Evolutionary conservation across 2,888 invertebrate species (phyloP), one percentile per base, ranked within the genome.

Genomic region (Incurvaria masculella): DNA sequence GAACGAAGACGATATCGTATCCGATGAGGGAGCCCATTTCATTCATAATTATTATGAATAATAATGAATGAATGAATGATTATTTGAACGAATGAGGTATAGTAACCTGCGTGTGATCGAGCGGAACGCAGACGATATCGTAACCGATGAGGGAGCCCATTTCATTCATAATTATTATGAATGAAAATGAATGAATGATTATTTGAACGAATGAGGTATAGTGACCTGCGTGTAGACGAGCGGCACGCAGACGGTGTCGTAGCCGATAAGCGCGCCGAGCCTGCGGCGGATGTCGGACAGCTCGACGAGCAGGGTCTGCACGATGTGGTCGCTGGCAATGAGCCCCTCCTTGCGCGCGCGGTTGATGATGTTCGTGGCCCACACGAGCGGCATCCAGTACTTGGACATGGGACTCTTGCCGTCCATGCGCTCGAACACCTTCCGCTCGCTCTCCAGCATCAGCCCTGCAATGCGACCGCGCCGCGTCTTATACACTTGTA

Each of bases 351-450:
- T 90, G 51, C 93, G 78, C 4, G 94, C 93, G 49, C 93, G 80
- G 69, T 93, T 92, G 56, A 94, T 91, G 53, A 94, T 91, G 65
- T 93, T 93, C 4, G 93, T 92, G 40, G 94, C 94, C 94, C 94
- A 94, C 16, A 93, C 92, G 46, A 94, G 72, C 0, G 94, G 94
- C 89, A 94, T 91, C 94, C 94, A 94, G 65, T 94, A 94, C 60
- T 79, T 75, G 14, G 92, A 90, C 89, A 94, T 94, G 3, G 90
- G 89, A 57, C 91, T 91, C 66, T 93, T 92, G 14, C 87, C 87
- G 64, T 94, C 91, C 86, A 94, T 87, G 63, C 90, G 85, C 66
- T 94, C 94, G 65, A 94, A 92, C 46, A 94, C 92, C 67, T 93
- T 92, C 69, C 89, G 87, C 69, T 94, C 94, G 57, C 91, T 92